Evolutionary conservation across 2,113 vertebrate genomes (phyloP).

Genomic region (Chaetops frenatus): DNA sequence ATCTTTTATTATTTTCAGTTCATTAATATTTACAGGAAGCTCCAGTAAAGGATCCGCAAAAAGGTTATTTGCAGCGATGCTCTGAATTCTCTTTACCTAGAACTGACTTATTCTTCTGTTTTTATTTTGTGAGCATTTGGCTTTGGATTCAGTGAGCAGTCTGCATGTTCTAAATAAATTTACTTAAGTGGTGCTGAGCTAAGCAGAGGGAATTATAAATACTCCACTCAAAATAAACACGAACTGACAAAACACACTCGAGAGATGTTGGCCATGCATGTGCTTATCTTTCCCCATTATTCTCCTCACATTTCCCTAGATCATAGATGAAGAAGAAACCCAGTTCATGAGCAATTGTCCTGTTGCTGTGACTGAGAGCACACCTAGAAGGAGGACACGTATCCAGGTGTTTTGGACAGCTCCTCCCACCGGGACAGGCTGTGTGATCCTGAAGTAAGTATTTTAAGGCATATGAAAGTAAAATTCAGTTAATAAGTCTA

Average conservation of each 20-base stretch:
- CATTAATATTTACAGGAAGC: neutral
- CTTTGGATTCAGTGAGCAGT: neutral
- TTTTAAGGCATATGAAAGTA: neutral
- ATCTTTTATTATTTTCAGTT: neutral
- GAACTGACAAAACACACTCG: neutral
- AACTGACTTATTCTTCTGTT: neutral
- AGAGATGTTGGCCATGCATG: neutral
- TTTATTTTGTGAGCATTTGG: neutral
- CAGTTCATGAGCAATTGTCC: conserved; percentile 98
- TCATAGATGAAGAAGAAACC: conserved; percentile 97
- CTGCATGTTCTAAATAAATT: neutral
- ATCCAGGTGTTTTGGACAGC: conserved; percentile 97
- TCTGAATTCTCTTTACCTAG: neutral
- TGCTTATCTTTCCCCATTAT: neutral
- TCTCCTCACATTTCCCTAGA: conserved; percentile 66
- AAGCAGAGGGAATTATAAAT: neutral
- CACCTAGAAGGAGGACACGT: conserved; percentile 87
- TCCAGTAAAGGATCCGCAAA: neutral
- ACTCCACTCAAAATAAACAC: neutral
- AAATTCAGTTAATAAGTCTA: neutral
- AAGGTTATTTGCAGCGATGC: neutral
- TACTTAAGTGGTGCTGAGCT: neutral
- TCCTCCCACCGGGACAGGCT: conserved; percentile 85
- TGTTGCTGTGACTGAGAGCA: conserved; percentile 93
- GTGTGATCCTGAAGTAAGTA: conserved; percentile 90